Base-by-base conservation (phyloP, 2,113 vertebrate species). In the Malaclemys terrapin region DNA sequence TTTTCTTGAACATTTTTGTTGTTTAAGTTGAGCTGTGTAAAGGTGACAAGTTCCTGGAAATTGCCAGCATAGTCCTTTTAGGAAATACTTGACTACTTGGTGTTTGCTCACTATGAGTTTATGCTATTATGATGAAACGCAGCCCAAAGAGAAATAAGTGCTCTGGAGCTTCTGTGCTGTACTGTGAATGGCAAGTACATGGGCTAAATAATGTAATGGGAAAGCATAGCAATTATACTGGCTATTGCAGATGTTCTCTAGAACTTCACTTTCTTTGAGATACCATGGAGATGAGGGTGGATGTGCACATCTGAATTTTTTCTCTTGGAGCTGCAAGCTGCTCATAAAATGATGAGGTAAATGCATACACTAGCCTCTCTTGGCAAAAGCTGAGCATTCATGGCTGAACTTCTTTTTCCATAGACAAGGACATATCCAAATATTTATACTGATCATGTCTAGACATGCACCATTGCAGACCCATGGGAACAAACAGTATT, bases 281-380 rank as follows among this genome's bases (percentile, higher is more conserved):
- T 5, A 90, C n/a, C 50, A 7, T 31, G 8, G 79, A 59, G 5
- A 72, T 38, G 10, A 20, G 16, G 2, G 31, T 59, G 25, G 4
- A 76, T 24, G 88, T 57, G 5, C 8, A 2, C 25, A 88, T 4
- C 16, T 76, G 31, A 91, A 9, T 0, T 47, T 75, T 12, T 2
- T 82, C 82, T 45, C 6, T 87, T 14, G 2, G 1, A 65, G 56
- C 82, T 3, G 16, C 6, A 80, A 72, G 22, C n/a, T 75, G 69
- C 38, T 22, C 38, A 38, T 1, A 91, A 11, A 84, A 69, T 35
- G 0, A 52, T 80, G 22, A 47, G 50, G 84, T 24, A 10, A 6
- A 38, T 1, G 22, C 53, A 3, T 2, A 1, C 11, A 52, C 80
- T 53, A 1, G 45, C 72, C 35, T 42, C 35, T 29, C 47, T 79